These are phyloP conservation scores for Trichonephila clavata DNA, from an alignment of 1,140 invertebrate species.

Conservation along the genomic window DNA sequence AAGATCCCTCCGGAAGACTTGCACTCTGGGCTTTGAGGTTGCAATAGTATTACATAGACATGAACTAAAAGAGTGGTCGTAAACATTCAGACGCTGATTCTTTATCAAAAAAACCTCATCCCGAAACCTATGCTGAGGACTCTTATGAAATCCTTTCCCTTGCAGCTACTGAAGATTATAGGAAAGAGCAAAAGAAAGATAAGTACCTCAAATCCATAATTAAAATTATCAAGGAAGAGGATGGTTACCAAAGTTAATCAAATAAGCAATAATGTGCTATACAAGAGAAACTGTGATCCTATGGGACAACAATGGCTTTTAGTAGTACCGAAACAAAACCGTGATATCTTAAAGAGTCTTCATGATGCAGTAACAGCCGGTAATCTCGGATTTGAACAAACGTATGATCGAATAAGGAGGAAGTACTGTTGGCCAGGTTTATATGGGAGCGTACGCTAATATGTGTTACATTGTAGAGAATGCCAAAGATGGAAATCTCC, in stretches of 20 bases:
- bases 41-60: constrained; percentile 70
- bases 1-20: constrained; percentile 79
- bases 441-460: not conserved
- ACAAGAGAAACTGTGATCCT: constrained; percentile 40
- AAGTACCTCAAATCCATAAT: not conserved
- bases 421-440: not conserved
- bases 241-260: not conserved
- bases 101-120: constrained; percentile 15
- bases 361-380: not conserved
- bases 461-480: constrained; percentile 2
- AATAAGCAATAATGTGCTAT: not conserved
- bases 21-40: constrained; percentile 77
- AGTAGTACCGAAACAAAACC: not conserved
- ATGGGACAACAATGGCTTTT: not conserved
- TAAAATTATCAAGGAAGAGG: not conserved
- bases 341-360: not conserved
- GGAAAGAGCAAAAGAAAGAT: not conserved
- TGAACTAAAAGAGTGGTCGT: constrained; percentile 72
- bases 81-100: constrained; percentile 69
- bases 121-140: no score
- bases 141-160: not conserved
- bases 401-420: not conserved
- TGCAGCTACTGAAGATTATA: no score
- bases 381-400: constrained; percentile 20
- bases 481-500: constrained; percentile 4